Conservation (phyloP, 2,888 invertebrate genomes). For the Ceratothoa steindachneri region DNA sequence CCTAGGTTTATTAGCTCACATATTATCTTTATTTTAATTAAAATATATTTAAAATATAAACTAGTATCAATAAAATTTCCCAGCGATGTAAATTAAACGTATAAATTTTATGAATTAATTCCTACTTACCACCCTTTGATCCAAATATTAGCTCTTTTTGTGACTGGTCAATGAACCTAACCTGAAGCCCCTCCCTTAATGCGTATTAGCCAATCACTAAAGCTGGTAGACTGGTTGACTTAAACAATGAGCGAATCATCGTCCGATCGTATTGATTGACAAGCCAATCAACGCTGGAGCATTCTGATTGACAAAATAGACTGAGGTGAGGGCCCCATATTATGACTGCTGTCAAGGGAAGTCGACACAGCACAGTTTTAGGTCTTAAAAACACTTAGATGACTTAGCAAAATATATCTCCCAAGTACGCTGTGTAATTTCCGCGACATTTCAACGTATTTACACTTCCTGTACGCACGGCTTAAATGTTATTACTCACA, state of each 20-base stretch:
- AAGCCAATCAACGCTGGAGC: conserved; percentile 16
- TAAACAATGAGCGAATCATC: conserved; percentile 33
- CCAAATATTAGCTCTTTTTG: conserved; percentile 19
- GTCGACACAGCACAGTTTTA: background rate
- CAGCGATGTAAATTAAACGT: too few relatives aligned
- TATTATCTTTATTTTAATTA: too few relatives aligned
- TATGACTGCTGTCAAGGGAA: conserved; percentile 20
- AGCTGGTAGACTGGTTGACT: conserved; percentile 16
- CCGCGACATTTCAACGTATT: background rate
- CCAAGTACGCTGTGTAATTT: background rate
- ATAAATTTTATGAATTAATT: background rate
- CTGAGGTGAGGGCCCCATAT: conserved; percentile 35
- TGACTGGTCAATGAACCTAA: conserved; percentile 37
- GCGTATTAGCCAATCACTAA: conserved; percentile 27
- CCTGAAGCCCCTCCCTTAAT: conserved; percentile 25
- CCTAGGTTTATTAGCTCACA: too few relatives aligned
- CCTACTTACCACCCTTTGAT: background rate
- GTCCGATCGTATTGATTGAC: conserved; percentile 32
- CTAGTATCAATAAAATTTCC: too few relatives aligned
- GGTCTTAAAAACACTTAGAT: background rate
- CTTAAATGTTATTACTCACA: background rate
- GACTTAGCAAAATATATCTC: too few relatives aligned
- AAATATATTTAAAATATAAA: too few relatives aligned
- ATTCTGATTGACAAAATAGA: conserved; percentile 14
- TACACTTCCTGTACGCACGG: background rate